phyloP scores from a whole-genome alignment of 2,113 vertebrate species.

The Apus apus region DNA sequence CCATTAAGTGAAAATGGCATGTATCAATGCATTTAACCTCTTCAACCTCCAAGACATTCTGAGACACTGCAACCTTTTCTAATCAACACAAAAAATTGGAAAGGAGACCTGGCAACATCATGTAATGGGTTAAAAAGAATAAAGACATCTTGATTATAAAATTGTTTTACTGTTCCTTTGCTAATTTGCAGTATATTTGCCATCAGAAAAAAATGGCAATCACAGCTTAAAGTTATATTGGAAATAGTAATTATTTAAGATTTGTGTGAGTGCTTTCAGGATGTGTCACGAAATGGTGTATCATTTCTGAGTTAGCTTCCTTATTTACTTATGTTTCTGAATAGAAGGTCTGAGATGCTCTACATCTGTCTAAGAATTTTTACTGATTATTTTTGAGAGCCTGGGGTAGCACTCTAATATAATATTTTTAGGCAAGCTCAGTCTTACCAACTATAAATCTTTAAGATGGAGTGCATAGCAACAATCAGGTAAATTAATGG shows the following conservation, averaged over 20 bases:
- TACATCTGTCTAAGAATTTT: neutral
- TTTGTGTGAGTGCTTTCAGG: neutral
- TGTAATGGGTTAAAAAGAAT: neutral
- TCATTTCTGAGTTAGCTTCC: neutral
- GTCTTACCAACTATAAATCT: neutral
- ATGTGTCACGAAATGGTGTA: neutral
- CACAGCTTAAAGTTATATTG: neutral
- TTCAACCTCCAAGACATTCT: neutral
- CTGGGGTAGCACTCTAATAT: neutral
- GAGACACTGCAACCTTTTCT: neutral
- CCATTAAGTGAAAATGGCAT: neutral
- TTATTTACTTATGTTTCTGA: neutral
- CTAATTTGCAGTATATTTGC: neutral
- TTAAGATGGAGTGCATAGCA: neutral
- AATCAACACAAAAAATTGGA: neutral
- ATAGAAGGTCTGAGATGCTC: neutral
- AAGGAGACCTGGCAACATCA: neutral
- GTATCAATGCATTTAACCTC: neutral
- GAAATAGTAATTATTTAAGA: neutral
- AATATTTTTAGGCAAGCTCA: neutral
- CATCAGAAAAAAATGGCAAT: neutral
- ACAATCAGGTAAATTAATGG: neutral
- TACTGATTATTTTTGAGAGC: neutral
- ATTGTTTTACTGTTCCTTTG: neutral
- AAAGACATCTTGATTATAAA: neutral